These are phyloP conservation scores for Apostichopus parvimensis DNA, from an alignment of 35 echinoderm and acorn worm species.

Conservation along the genomic window DNA sequence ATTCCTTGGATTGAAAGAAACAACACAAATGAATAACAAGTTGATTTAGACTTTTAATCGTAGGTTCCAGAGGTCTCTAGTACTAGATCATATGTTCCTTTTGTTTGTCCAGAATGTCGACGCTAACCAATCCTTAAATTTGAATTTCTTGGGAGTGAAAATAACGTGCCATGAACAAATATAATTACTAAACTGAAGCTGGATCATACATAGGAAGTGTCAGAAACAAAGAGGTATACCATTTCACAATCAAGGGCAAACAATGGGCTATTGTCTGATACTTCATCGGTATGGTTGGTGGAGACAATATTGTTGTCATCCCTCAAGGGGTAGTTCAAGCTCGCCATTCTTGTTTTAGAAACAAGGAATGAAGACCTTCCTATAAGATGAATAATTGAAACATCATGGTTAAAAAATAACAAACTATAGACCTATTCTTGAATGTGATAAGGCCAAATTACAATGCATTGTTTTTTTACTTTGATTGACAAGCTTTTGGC, in stretches of 20 bases:
- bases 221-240: conserved; percentile 45
- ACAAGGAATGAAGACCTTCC: conserved; percentile 62
- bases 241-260: conserved; percentile 92
- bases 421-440: background rate
- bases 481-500: too few species aligned
- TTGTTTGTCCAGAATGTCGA: too few species aligned
- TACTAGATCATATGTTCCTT: too few species aligned
- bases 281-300: conserved; percentile 46
- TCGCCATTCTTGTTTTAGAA: conserved; percentile 34
- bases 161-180: too few species aligned
- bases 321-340: conserved; percentile 52
- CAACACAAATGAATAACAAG: too few species aligned
- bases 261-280: conserved; percentile 71
- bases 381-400: background rate
- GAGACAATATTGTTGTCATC: conserved; percentile 31
- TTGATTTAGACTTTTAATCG: too few species aligned
- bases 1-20: too few species aligned
- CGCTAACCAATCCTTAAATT: too few species aligned
- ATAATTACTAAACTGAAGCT: too few species aligned
- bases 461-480: too few species aligned
- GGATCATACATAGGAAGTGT: background rate
- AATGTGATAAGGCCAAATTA: background rate
- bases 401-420: background rate
- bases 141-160: too few species aligned
- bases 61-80: too few species aligned